Evolutionary conservation across 1,140 invertebrate genomes (phyloP).

Genomic region (Drosophila lowei): DNA sequence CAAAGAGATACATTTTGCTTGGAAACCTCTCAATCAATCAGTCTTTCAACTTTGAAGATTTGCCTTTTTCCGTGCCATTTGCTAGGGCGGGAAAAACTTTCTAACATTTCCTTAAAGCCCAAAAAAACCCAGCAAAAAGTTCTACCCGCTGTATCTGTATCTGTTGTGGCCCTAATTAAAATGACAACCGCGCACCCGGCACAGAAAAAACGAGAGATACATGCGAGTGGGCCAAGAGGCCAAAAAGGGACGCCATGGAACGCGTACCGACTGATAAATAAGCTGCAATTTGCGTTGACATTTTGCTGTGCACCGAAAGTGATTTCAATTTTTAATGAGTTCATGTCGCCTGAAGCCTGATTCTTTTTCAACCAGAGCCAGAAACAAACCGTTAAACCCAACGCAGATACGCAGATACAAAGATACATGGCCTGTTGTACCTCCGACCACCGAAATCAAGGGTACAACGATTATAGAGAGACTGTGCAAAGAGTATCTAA

Average conservation of each 20-base stretch:
- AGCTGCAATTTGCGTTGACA: constrained; percentile 81
- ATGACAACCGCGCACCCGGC: constrained; percentile 51
- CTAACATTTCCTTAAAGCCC: no score
- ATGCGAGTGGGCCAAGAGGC: constrained; percentile 4
- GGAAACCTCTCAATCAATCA: no score
- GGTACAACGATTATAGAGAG: no score
- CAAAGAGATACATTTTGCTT: no score
- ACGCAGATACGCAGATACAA: constrained; percentile 3
- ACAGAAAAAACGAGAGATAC: constrained; percentile 12
- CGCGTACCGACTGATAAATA: constrained; percentile 70
- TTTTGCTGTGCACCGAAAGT: constrained; percentile 66
- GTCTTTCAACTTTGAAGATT: no score
- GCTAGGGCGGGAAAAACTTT: no score
- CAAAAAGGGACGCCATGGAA: constrained; percentile 18
- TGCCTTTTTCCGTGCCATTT: no score
- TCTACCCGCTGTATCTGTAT: no score
- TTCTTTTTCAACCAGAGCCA: constrained; percentile 41
- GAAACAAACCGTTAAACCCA: constrained; percentile 37
- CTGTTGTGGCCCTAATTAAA: constrained; percentile 63
- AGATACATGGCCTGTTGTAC: not conserved
- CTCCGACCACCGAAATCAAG: no score
- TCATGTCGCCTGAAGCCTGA: constrained; percentile 55
- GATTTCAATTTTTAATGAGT: constrained; percentile 79
- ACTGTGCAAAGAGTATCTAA: no score
- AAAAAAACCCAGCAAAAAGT: no score